Base-by-base conservation (phyloP, 2,888 invertebrate genomes). In the Megaustenia siamemsis region DNA sequence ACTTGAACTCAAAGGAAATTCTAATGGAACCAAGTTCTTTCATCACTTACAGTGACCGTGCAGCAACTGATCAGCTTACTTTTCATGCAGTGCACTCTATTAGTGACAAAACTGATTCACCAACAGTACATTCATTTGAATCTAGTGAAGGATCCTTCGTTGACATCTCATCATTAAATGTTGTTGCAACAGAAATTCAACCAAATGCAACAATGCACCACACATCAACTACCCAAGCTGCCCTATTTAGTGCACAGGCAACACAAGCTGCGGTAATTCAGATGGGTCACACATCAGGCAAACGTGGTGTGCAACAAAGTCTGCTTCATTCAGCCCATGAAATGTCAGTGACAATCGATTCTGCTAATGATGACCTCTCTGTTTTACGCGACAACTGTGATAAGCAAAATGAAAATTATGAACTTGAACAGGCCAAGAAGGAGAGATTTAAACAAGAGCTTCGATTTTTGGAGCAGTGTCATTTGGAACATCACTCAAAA, bases 401-500 rank as follows among this genome's bases (percentile, higher is more conserved):
- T 40, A 24, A 21, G 0, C 21, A 45, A 6, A 66, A n/a, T 60
- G 66, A 40, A 15, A 28, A 66, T 0, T 45, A 28, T 63, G 78
- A 78, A 24, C 63, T 28, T n/a, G 53, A 82, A 10, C 53, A 82
- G 32, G 53, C 49, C 4, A 49, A 66, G 66, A 43, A 53, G 24
- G 75, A 75, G 28, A 53, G 12, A 49, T 35, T 45, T 43, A 73
- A 83, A 66, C 35, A 49, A 45, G 68, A 83, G 53, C 63, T 49
- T 24, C 43, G 66, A 2, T 66, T 63, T 38, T 66, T 83, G 35
- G 82, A 83, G 35, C 82, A 83, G 76, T 76, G 71, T 28, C 82
- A 83, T 35, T 35, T 75, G 21, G 82, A 60, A 35, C 82, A 83
- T 76, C 82, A 83, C 21, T 35, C 40, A 3, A 75, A 76, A 53